phyloP scores from a whole-genome alignment of 2,113 vertebrate species.

The Lampris megalopsis region DNA sequence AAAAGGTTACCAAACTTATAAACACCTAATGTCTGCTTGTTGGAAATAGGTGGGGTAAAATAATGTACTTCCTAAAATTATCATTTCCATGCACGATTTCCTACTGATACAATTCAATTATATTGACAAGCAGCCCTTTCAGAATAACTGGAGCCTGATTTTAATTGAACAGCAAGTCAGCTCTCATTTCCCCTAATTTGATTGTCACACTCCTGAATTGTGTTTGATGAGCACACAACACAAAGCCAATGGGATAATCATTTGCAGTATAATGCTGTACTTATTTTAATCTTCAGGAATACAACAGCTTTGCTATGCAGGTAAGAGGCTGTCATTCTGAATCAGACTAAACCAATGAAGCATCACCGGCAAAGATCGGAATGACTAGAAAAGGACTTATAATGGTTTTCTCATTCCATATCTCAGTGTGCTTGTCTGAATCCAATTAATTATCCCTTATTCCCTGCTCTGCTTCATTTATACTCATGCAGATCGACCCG shows the following conservation, averaged over 20 bases:
- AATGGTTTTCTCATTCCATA: constrained; percentile 65
- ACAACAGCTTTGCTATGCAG: constrained; percentile 45
- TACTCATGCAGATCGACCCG: constrained; percentile 37
- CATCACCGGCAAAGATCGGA: constrained; percentile 41
- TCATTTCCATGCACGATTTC: constrained; percentile 67
- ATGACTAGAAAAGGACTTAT: constrained; percentile 50
- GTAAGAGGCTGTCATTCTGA: constrained; percentile 66
- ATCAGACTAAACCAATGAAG: constrained; percentile 57
- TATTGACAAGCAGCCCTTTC: constrained; percentile 62
- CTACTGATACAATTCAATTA: constrained; percentile 72
- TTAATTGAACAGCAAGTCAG: constrained; percentile 75
- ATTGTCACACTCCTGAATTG: constrained; percentile 77
- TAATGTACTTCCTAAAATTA: constrained; percentile 61
- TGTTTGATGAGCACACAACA: constrained; percentile 72
- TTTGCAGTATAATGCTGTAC: constrained; percentile 51
- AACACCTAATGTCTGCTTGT: constrained; percentile 10
- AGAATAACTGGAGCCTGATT: constrained; percentile 71
- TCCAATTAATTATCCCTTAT: constrained; percentile 52
- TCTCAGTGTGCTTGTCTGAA: constrained; percentile 49
- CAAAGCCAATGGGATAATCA: constrained; percentile 70
- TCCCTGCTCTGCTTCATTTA: constrained; percentile 35
- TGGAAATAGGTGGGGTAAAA: constrained; percentile 37
- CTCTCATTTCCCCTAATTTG: constrained; percentile 78
- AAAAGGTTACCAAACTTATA: constrained; percentile 38
- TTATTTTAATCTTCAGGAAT: constrained; percentile 63